Percentiles rank a stretch among this genome's conserved stretches.
phyloP scores from a whole-genome alignment of 2,113 vertebrate genomes.

The Isichthys henryi region DNA sequence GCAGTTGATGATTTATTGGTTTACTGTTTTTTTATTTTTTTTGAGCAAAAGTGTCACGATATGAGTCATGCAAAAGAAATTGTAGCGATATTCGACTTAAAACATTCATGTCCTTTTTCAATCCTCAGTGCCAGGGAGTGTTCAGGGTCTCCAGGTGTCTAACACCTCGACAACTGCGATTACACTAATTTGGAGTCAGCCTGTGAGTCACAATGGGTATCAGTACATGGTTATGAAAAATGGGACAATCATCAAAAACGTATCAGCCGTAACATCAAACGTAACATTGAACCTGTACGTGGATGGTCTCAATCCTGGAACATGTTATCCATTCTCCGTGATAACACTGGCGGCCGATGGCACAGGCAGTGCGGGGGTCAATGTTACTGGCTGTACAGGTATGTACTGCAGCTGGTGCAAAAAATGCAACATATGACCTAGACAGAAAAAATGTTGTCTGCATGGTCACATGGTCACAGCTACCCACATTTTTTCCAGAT shows the following conservation, averaged over 20 bases:
- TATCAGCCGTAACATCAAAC: too few species aligned
- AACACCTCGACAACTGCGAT: not conserved
- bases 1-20: not conserved
- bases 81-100: not conserved
- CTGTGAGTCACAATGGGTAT: not conserved
- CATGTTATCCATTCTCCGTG: not conserved
- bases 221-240: not conserved
- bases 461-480: not conserved
- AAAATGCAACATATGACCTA: not conserved
- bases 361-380: not conserved
- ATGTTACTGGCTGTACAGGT: not conserved
- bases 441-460: not conserved
- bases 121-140: not conserved
- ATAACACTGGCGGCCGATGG: not conserved
- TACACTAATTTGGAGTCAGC: not conserved
- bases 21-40: not conserved
- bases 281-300: not conserved
- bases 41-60: not conserved
- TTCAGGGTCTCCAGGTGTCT: not conserved
- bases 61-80: not conserved
- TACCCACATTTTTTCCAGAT: conserved; percentile 20
- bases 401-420: not conserved
- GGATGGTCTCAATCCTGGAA: not conserved
- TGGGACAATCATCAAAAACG: not conserved
- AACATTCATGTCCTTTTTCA: not conserved